Conservation (phyloP, 2,797 vertebrate genomes). For the Staurois parvus region DNA sequence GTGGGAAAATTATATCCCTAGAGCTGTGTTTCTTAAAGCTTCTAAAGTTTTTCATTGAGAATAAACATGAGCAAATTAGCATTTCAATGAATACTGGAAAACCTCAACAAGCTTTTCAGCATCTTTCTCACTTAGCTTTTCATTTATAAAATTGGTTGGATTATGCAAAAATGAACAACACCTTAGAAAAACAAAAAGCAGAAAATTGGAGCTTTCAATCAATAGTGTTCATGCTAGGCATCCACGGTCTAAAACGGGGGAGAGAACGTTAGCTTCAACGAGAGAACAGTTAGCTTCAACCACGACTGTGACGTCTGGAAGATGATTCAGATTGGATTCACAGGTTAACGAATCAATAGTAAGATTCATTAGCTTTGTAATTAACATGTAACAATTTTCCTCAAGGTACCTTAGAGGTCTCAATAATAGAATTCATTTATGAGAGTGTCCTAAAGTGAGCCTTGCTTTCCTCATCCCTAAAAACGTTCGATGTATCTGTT, state of each 20-base stretch:
- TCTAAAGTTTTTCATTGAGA: slow-evolving; percentile 9
- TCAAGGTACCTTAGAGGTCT: too few species aligned
- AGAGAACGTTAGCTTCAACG: too few species aligned
- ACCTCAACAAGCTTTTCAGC: background rate
- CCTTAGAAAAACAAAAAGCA: background rate
- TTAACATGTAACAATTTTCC: background rate
- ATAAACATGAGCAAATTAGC: slow-evolving; percentile 29
- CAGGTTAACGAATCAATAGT: background rate
- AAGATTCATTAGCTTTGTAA: background rate
- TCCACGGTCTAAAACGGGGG: background rate
- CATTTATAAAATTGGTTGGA: slow-evolving; percentile 10
- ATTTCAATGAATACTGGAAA: slow-evolving; percentile 14
- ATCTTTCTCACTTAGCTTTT: background rate
- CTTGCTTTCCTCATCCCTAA: too few species aligned
- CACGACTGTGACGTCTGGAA: slow-evolving; percentile 2
- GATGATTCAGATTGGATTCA: slow-evolving; percentile 27
- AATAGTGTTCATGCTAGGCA: background rate
- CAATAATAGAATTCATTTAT: too few species aligned
- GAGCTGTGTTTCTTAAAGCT: background rate
- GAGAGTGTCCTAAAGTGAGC: too few species aligned
- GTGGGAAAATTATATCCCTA: slow-evolving; percentile 9
- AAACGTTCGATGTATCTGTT: too few species aligned
- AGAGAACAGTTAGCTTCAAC: background rate
- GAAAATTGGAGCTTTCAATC: slow-evolving; percentile 15
- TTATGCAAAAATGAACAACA: slow-evolving; percentile 21